phyloP scores from a whole-genome alignment of 2,797 vertebrate genomes.

The Peromyscus melanophrys region DNA sequence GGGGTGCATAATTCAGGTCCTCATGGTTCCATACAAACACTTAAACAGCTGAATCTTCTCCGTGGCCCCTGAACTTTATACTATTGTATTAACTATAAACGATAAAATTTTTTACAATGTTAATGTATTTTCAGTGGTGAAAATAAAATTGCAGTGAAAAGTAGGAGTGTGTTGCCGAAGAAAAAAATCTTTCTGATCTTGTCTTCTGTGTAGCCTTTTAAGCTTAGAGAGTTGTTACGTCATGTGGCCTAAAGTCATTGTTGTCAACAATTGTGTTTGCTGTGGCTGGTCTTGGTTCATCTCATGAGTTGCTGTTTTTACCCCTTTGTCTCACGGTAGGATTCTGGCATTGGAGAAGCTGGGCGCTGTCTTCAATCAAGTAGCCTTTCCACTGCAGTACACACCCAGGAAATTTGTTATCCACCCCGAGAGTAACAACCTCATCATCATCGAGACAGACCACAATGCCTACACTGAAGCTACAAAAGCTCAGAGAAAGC shows the following conservation, averaged over 20 bases:
- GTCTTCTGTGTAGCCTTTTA: not conserved
- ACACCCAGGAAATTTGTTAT: conserved; percentile 99
- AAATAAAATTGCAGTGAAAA: not conserved
- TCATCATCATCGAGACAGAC: conserved; percentile 98
- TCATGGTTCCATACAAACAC: not conserved
- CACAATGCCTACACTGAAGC: conserved; percentile 99
- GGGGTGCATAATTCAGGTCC: not conserved
- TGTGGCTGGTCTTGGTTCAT: not conserved
- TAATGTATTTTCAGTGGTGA: not conserved
- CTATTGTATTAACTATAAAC: not conserved
- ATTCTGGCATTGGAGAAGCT: conserved; percentile 99
- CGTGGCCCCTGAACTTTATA: not conserved
- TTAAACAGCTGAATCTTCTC: not conserved
- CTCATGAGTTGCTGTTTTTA: not conserved
- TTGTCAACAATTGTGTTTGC: not conserved
- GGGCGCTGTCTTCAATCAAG: conserved; percentile 99
- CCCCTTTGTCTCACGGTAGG: conserved; percentile 86
- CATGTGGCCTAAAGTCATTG: not conserved
- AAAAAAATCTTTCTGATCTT: not conserved
- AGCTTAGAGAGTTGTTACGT: not conserved
- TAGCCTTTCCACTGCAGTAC: conserved; percentile 98
- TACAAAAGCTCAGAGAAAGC: conserved; percentile 99
- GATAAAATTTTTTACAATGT: not conserved
- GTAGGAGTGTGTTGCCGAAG: not conserved
- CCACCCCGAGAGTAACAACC: conserved; percentile 97